Evolutionary conservation across 2,113 vertebrate species (phyloP), one percentile per base, ranked within the genome.

Genomic region (Anhinga anhinga): DNA sequence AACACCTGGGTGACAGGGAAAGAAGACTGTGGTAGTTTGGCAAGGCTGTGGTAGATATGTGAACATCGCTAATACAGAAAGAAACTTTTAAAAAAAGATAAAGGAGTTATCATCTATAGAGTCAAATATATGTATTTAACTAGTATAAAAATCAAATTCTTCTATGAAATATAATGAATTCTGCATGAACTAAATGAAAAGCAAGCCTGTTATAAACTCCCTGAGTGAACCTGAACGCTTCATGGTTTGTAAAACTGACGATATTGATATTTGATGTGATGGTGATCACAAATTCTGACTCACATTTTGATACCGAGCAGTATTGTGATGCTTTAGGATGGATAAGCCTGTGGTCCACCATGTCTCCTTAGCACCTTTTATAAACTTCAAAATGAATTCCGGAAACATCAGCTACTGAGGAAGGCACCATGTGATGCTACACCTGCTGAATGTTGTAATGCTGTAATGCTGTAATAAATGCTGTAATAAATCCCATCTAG

Each of bases 371-470:
- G 45, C 3, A 4, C 12, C 52, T 87, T 95, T 82, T 85, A 67
- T 38, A 67, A 83, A 59, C 63, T 74, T 84, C 17, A 11, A 83
- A 83, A 94, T 34, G 1, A 84, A 90, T 55, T 91, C 55, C 70
- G 90, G 47, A 77, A 91, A 36, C 21, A 81, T 94, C 80, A 66
- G 50, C 82, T 89, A 11, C 15, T 36, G 70, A 85, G 53, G 40
- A 65, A 70, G 45, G 82, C 44, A 90, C 59, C 30, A 32, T 21
- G 34, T 65, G 83, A 86, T 58, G n/a, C 53, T n/a, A 34, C 59
- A 59, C 47, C 80, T 89, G 89, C 94, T 92, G 78, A 93, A 92
- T n/a, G n/a, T n/a, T n/a, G n/a, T n/a, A n/a, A n/a, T n/a, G n/a
- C n/a, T n/a, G n/a, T n/a, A n/a, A n/a, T n/a, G n/a, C n/a, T n/a